A percentile compares a stretch with the other conserved stretches of the same genome.
These are phyloP conservation scores for Lasius platythorax DNA, from an alignment of 2,888 invertebrate species.

Conservation along the genomic window DNA sequence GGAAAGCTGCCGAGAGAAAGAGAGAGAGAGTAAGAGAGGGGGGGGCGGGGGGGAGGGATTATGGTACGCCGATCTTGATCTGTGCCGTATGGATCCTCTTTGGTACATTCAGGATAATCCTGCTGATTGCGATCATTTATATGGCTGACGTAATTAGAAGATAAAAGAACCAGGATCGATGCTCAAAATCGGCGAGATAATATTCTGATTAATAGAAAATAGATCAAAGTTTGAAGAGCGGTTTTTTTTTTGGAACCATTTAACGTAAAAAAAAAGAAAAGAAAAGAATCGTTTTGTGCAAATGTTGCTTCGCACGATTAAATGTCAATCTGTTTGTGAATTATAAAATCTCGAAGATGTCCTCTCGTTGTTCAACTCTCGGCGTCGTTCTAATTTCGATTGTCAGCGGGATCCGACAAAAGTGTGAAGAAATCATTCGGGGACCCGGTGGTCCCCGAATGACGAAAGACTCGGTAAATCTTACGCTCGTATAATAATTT, in stretches of 20 bases:
- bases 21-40: no score
- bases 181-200: not conserved
- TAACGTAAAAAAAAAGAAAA: not conserved
- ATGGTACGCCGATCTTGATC: slow-evolving; percentile 50
- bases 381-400: slow-evolving; percentile 63
- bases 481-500: slow-evolving; percentile 81
- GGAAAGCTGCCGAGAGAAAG: slow-evolving; percentile 56
- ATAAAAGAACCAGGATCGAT: not conserved
- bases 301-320: not conserved
- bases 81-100: slow-evolving; percentile 25
- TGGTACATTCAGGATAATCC: slow-evolving; percentile 26
- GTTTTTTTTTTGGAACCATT: not conserved
- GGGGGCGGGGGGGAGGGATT: slow-evolving; percentile 13
- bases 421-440: slow-evolving; percentile 62
- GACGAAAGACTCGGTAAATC: slow-evolving; percentile 82
- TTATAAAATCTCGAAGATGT: not conserved
- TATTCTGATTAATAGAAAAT: not conserved
- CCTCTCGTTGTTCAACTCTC: not conserved
- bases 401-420: slow-evolving; percentile 55
- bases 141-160: slow-evolving; percentile 31
- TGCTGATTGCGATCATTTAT: slow-evolving; percentile 25
- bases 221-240: not conserved
- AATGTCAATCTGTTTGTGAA: not conserved
- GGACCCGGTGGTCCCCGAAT: slow-evolving; percentile 72
- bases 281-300: not conserved